Percentiles rank a stretch among this genome's conserved stretches.
phyloP scores from a whole-genome alignment of 2,113 vertebrate genomes.

The Megaceryle torquata region DNA sequence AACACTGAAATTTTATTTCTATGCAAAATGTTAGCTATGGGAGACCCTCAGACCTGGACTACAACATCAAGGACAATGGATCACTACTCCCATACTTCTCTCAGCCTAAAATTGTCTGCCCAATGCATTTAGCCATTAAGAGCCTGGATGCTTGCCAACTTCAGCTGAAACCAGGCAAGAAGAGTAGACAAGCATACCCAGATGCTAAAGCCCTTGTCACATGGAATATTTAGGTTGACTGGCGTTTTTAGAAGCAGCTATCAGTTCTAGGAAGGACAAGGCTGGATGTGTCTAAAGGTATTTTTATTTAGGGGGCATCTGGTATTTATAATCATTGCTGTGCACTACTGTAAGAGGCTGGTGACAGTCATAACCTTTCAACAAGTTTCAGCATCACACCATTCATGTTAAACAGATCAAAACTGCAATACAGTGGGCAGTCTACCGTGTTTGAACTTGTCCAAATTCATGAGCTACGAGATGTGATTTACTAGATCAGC shows the following conservation, averaged over 20 bases:
- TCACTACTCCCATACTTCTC: neutral
- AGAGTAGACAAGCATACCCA: neutral
- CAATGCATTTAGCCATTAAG: neutral
- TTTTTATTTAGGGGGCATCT: conserved; percentile 35
- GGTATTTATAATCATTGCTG: neutral
- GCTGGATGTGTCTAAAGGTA: neutral
- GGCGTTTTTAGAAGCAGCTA: conserved; percentile 25
- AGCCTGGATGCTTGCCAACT: neutral
- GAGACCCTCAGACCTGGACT: neutral
- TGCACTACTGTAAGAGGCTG: conserved; percentile 12
- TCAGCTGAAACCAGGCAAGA: neutral
- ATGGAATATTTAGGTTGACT: neutral
- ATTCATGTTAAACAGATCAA: neutral
- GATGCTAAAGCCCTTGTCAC: neutral
- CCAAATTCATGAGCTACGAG: rapidly evolving
- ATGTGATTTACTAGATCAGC: neutral
- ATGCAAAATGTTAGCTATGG: neutral
- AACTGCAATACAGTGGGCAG: neutral
- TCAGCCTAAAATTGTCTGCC: neutral
- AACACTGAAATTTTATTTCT: neutral
- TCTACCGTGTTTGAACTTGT: neutral
- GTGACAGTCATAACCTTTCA: conserved; percentile 34
- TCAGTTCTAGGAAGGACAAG: neutral
- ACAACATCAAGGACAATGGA: neutral
- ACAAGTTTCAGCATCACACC: neutral